Evolutionary conservation across 2,888 invertebrate genomes (phyloP), one percentile per base, ranked within the genome.

Genomic region (Drosophila robusta): DNA sequence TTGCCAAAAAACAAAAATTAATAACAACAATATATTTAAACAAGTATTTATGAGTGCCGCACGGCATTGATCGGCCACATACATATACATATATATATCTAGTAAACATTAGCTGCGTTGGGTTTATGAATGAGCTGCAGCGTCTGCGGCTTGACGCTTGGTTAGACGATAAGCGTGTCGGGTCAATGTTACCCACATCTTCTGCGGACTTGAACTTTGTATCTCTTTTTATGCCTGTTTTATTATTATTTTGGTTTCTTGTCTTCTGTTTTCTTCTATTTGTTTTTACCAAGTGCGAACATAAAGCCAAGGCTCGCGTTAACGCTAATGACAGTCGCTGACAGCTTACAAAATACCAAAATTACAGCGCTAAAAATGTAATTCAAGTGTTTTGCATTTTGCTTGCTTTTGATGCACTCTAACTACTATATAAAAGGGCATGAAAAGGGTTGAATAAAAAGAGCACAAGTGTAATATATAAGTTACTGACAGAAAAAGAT

Each of bases 191-290:
- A 68, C 64, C 68, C 41, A 54, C 66, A 68, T 67, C 81, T 70
- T 75, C 70, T 42, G 56, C 63, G 75, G 70, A 82, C 86, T 87
- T 84, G 87, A 84, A 87, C 83, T 84, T 84, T 84, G 70, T 70
- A 51, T 64, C 34, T 67, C 49, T 69, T 47, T 64, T 44, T 51
- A 22, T 29, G 7, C 6, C 8, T 41, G 54, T 49, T 50, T 38
- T 36, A 9, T 54, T 36, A 34, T 16, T 41, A 1, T 52, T 47
- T 70, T 64, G 36, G 9, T 18, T 46, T 49, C 22, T 55, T 47
- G 26, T 39, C 26, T 42, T n/a, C 24, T 45, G 12, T 52, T 12
- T 60, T 39, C 12, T 36, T 45, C n/a, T 22, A 51, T 51, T 51
- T 64, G 41, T 70, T 74, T 65, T 55, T 36, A 57, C 55, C 47